These are phyloP conservation scores for Eonycteris spelaea DNA, from an alignment of 2,113 vertebrate genomes.

Conservation along the genomic window DNA sequence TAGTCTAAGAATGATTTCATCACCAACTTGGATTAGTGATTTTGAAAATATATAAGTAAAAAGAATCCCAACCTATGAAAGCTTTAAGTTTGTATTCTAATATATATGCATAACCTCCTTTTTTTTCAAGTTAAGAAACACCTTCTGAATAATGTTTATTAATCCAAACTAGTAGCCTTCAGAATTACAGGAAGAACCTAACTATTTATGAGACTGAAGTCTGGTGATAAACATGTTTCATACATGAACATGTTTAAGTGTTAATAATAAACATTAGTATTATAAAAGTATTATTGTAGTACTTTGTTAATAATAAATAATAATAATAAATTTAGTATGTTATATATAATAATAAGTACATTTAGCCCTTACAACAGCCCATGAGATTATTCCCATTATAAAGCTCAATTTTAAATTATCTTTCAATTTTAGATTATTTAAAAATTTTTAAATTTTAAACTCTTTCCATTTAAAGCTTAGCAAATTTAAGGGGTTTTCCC, in stretches of 20 bases:
- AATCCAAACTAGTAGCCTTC: background rate
- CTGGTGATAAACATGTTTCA: background rate
- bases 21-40: background rate
- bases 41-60: background rate
- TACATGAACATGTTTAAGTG: background rate
- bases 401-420: background rate
- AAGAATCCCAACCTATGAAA: background rate
- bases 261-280: background rate
- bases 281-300: background rate
- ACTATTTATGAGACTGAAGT: background rate
- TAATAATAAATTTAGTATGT: no score
- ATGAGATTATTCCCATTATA: background rate
- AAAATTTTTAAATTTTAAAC: background rate
- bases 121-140: background rate
- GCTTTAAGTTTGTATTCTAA: background rate
- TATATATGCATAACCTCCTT: background rate
- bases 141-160: background rate
- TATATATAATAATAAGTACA: background rate
- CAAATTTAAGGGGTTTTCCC: background rate
- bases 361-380: background rate
- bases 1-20: conserved; percentile 1
- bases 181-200: background rate
- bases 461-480: background rate
- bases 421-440: background rate
- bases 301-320: background rate